Evolutionary conservation across 2,797 vertebrate genomes (phyloP).

Genomic region (Centroberyx gerrardi): DNA sequence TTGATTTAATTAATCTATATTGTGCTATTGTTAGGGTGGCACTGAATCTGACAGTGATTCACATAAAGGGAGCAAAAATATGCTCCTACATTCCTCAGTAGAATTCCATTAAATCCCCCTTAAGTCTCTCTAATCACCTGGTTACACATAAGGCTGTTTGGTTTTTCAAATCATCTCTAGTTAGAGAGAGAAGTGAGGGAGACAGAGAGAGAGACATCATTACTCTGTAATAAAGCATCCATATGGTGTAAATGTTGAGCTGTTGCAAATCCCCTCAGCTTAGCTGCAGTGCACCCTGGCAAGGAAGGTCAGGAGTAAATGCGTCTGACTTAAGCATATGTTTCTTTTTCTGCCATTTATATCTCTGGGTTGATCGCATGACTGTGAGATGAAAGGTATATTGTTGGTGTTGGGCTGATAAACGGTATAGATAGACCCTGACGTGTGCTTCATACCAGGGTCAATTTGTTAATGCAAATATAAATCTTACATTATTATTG

Average conservation of each 20-base stretch:
- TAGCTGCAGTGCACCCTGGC: conserved; percentile 88
- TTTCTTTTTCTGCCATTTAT: conserved; percentile 73
- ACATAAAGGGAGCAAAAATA: conserved; percentile 49
- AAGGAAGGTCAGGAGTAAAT: conserved; percentile 86
- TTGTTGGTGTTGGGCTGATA: not conserved
- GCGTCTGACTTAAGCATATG: conserved; percentile 90
- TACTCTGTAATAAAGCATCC: conserved; percentile 91
- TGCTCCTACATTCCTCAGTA: conserved; percentile 69
- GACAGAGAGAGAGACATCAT: conserved; percentile 84
- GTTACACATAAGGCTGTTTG: conserved; percentile 86
- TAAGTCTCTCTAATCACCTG: conserved; percentile 88
- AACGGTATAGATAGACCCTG: not conserved
- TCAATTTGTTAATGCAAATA: conserved; percentile 7
- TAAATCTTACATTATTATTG: not conserved
- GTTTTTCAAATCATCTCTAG: conserved; percentile 88
- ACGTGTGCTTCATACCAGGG: conserved; percentile 16
- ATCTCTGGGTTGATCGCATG: conserved; percentile 52
- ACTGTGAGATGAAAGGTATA: conserved; percentile 33
- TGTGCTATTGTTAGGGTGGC: conserved; percentile 11
- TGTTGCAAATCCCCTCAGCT: conserved; percentile 92
- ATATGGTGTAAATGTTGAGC: conserved; percentile 94
- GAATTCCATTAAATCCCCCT: conserved; percentile 83
- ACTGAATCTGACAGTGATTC: conserved; percentile 37
- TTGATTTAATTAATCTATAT: conserved; percentile 43
- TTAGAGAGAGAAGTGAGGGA: conserved; percentile 63